These are phyloP conservation scores for Lepidocyrtinus sp. DNA, from an alignment of 2,888 invertebrate genomes.

Conservation along the genomic window DNA sequence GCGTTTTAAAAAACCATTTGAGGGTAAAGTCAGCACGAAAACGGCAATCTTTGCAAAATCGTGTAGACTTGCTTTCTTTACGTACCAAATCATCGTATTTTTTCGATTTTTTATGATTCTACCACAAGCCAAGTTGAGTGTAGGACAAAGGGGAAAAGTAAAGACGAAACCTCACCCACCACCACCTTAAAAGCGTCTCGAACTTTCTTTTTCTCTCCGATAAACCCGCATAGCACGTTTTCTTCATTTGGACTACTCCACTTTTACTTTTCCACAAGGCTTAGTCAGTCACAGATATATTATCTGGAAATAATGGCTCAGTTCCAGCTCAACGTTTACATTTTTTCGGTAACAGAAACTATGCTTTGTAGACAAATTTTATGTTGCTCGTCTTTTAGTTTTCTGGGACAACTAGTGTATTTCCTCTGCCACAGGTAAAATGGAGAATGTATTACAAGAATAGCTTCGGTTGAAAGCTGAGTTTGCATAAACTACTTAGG, in stretches of 20 bases:
- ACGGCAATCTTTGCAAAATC: background rate
- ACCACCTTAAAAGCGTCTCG: slow-evolving; percentile 34
- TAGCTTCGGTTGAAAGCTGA: background rate
- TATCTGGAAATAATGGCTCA: slow-evolving; percentile 42
- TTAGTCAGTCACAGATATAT: slow-evolving; percentile 48
- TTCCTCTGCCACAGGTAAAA: background rate
- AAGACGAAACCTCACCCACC: too few relatives aligned
- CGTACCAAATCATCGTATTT: background rate
- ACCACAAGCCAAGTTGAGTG: too few relatives aligned
- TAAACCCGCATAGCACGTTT: background rate
- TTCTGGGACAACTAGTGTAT: too few relatives aligned
- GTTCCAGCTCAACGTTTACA: slow-evolving; percentile 2
- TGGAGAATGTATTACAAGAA: too few relatives aligned
- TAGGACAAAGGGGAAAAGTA: slow-evolving; percentile 9
- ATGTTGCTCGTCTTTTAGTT: too few relatives aligned
- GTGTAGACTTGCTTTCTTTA: background rate
- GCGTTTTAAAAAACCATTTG: background rate
- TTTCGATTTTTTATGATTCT: background rate
- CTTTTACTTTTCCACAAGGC: slow-evolving; percentile 42
- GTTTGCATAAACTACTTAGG: background rate
- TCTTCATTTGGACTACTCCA: slow-evolving; percentile 31
- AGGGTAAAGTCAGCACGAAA: background rate
- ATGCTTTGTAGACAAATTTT: background rate
- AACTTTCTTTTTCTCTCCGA: slow-evolving; percentile 42
- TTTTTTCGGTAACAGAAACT: too few relatives aligned